A percentile compares a stretch with the other conserved stretches of the same genome.
Evolutionary conservation across 1,140 invertebrate genomes (phyloP).

Genomic region (Ruditapes philippinarum): DNA sequence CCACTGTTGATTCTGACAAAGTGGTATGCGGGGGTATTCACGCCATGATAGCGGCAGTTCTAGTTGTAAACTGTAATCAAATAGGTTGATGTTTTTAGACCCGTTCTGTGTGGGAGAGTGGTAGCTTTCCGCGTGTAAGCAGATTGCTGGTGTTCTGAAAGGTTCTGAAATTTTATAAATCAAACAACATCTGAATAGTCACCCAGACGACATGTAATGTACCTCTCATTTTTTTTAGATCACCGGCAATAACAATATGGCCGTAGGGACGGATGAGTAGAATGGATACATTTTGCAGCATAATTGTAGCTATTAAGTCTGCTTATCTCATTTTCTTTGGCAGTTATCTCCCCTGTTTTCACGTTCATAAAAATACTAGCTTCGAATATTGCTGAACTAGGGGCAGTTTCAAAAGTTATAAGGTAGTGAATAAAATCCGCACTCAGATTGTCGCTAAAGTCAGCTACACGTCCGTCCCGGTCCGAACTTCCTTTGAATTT

Average conservation of each 20-base stretch:
- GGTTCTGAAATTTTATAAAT: too few species aligned
- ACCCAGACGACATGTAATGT: too few species aligned
- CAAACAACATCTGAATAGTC: too few species aligned
- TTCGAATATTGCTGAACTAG: constrained; percentile 92
- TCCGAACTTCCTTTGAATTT: constrained; percentile 90
- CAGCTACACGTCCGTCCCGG: constrained; percentile 91
- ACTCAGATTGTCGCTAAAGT: constrained; percentile 89
- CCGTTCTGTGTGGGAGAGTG: too few species aligned
- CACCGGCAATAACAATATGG: constrained; percentile 76
- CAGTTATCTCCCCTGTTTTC: constrained; percentile 88
- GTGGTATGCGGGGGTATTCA: too few species aligned
- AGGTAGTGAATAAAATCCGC: constrained; percentile 74
- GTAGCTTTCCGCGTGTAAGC: too few species aligned
- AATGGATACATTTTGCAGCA: constrained; percentile 92
- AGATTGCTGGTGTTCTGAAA: too few species aligned
- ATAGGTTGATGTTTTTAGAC: too few species aligned
- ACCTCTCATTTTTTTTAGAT: background rate
- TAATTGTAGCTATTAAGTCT: constrained; percentile 95
- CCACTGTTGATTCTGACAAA: too few species aligned
- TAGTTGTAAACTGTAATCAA: too few species aligned
- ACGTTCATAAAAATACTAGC: constrained; percentile 91
- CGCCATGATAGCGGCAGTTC: too few species aligned
- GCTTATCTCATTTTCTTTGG: constrained; percentile 93
- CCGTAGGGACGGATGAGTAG: constrained; percentile 75
- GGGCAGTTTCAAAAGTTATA: constrained; percentile 91